Evolutionary conservation across 2,797 vertebrate species (phyloP).

Genomic region (Rhabdophis nuchalis): DNA sequence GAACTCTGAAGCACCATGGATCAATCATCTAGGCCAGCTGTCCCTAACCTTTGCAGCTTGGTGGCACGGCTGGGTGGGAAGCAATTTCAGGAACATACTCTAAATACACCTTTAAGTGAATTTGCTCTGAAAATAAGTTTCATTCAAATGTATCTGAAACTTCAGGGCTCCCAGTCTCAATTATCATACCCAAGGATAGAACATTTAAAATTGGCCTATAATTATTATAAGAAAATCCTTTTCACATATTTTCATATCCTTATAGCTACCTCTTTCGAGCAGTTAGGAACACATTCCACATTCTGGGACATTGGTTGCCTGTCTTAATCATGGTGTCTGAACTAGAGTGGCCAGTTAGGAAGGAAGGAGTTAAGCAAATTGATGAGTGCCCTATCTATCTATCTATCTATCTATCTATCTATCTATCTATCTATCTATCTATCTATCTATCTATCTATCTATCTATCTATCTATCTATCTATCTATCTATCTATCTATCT

Average conservation of each 20-base stretch:
- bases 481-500: too few relatives aligned
- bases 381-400: neutral
- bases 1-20: neutral
- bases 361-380: neutral
- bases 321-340: neutral
- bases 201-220: neutral
- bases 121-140: neutral
- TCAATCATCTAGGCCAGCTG: neutral
- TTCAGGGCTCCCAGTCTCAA: neutral
- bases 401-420: neutral
- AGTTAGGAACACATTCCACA: neutral
- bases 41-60: too few relatives aligned
- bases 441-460: too few relatives aligned
- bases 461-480: too few relatives aligned
- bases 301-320: neutral
- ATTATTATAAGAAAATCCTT: neutral
- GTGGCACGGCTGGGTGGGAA: neutral
- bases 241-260: neutral
- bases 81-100: neutral
- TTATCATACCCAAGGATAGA: neutral
- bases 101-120: neutral
- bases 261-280: neutral
- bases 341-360: neutral
- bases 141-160: neutral
- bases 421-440: too few relatives aligned